phyloP scores from a whole-genome alignment of 2,888 invertebrate species.

The Quadriops clusia region DNA sequence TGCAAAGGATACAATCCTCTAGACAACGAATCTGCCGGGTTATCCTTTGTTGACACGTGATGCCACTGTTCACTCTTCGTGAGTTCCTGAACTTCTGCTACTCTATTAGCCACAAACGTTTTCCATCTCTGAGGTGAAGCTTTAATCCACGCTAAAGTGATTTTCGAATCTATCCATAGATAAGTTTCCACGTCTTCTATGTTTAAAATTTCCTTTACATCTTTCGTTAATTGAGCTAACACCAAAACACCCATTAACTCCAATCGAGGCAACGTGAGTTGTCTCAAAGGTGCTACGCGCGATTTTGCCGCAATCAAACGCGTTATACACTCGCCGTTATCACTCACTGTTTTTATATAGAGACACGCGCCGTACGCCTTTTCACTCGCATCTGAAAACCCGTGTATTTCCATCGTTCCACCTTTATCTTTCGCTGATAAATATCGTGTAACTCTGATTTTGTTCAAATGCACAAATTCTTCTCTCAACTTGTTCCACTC shows the following conservation, averaged over 20 bases:
- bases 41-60: slow-evolving; percentile 17
- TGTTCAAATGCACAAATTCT: slow-evolving; percentile 7
- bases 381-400: slow-evolving; percentile 15
- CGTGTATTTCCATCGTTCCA: slow-evolving; percentile 11
- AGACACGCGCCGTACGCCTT: slow-evolving; percentile 18
- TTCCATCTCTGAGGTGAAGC: slow-evolving; percentile 15
- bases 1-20: slow-evolving; percentile 14
- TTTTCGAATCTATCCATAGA: slow-evolving; percentile 20
- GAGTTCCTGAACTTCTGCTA: slow-evolving; percentile 17
- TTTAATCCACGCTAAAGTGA: slow-evolving; percentile 19
- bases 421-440: slow-evolving; percentile 3
- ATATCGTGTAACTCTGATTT: slow-evolving; percentile 11
- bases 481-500: background rate
- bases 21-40: slow-evolving; percentile 20
- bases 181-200: slow-evolving; percentile 11
- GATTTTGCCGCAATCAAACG: slow-evolving; percentile 9
- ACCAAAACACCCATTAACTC: slow-evolving; percentile 16
- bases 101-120: slow-evolving; percentile 20
- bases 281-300: slow-evolving; percentile 16
- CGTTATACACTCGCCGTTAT: background rate
- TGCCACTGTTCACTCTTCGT: slow-evolving; percentile 14
- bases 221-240: slow-evolving; percentile 14
- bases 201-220: slow-evolving; percentile 9
- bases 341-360: slow-evolving; percentile 12
- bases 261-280: slow-evolving; percentile 15